These are phyloP conservation scores for Morone chrysops DNA, from an alignment of 2,113 vertebrate species.

Conservation along the genomic window DNA sequence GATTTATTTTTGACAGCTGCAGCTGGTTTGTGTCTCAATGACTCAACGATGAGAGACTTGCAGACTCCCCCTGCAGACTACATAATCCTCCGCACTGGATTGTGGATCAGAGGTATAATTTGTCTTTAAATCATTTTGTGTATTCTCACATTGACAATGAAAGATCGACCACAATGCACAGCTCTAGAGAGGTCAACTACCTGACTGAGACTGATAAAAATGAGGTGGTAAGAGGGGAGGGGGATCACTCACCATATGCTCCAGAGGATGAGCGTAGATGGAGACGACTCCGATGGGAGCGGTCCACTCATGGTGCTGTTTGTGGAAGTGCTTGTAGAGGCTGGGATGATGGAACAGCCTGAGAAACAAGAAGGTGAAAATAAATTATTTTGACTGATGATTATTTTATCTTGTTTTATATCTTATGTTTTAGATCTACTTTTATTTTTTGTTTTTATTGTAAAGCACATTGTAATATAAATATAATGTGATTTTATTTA, in stretches of 20 bases:
- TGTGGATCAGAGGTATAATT: neutral
- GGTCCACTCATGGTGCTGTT: conserved; percentile 97
- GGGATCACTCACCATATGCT: conserved; percentile 87
- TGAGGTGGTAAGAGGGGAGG: neutral
- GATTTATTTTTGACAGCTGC: neutral
- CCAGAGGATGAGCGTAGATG: conserved; percentile 91
- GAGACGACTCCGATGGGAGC: conserved; percentile 90
- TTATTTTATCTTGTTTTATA: too few species aligned
- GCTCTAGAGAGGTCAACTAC: neutral
- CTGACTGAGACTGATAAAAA: neutral
- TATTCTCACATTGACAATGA: neutral
- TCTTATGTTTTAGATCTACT: too few species aligned
- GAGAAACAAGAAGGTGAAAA: neutral
- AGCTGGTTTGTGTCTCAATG: neutral
- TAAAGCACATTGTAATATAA: too few species aligned
- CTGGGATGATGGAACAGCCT: conserved; percentile 91
- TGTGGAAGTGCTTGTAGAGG: conserved; percentile 91
- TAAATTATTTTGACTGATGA: neutral
- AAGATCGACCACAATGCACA: neutral
- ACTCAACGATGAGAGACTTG: neutral
- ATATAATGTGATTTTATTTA: too few species aligned
- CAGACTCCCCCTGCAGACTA: neutral
- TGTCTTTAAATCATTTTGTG: neutral
- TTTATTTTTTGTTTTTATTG: too few species aligned
- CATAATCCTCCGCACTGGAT: neutral